A percentile compares a stretch with the other conserved stretches of the same genome.
These are phyloP conservation scores for Anomalospiza imberbis DNA, from an alignment of 2,797 vertebrate species.

Conservation along the genomic window DNA sequence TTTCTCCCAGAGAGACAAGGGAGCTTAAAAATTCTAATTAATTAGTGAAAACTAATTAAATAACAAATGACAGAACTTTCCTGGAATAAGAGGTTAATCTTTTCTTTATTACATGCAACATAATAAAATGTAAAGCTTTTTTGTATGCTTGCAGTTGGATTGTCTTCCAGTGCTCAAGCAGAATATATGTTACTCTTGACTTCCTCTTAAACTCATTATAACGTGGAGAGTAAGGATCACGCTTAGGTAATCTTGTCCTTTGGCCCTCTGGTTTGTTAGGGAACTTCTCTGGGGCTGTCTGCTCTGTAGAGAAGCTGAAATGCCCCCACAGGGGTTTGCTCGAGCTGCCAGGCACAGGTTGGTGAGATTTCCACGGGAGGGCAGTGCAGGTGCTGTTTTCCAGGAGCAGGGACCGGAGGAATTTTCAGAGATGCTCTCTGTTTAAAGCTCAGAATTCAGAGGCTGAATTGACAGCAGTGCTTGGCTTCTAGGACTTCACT, in stretches of 20 bases:
- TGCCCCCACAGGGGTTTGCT: accelerated
- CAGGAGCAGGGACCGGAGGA: not conserved
- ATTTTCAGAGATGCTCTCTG: accelerated
- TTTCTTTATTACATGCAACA: slow-evolving; percentile 39
- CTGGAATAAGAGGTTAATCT: slow-evolving; percentile 49
- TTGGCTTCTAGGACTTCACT: not conserved
- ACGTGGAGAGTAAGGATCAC: not conserved
- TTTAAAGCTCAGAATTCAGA: not conserved
- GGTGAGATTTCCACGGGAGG: not conserved
- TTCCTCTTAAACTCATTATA: not conserved
- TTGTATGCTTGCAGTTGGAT: not conserved
- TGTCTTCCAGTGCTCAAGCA: not conserved
- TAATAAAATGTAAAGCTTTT: slow-evolving; percentile 17
- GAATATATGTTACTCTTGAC: not conserved
- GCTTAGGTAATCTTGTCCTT: not conserved
- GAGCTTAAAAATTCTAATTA: slow-evolving; percentile 58
- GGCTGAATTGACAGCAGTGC: not conserved
- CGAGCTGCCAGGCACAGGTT: accelerated
- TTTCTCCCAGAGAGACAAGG: slow-evolving; percentile 37
- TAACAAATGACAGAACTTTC: slow-evolving; percentile 33
- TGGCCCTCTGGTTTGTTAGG: not conserved
- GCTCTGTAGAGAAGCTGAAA: accelerated
- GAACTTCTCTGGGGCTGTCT: not conserved
- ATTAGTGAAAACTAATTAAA: slow-evolving; percentile 66
- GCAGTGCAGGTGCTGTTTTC: slow-evolving; percentile 14